phyloP scores from a whole-genome alignment of 2,888 invertebrate species.

The Leptogaster cylindrica region DNA sequence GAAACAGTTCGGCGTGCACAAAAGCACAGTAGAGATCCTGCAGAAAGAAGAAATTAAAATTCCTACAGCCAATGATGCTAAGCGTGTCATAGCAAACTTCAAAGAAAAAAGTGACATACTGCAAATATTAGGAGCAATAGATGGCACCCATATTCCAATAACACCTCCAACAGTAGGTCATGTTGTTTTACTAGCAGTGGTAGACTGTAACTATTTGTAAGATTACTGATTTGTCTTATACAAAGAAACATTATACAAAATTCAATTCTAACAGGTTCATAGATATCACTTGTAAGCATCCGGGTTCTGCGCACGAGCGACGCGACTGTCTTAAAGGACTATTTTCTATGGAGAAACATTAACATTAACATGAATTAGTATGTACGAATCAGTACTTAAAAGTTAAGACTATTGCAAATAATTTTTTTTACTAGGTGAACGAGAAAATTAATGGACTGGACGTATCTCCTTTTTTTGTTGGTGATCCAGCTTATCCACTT shows the following conservation, averaged over 20 bases:
- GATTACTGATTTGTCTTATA: background rate
- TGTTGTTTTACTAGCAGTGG: conserved; percentile 15
- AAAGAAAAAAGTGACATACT: background rate
- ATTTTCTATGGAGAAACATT: background rate
- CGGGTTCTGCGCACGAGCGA: background rate
- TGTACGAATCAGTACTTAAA: too few species aligned
- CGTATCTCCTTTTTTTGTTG: conserved; percentile 48
- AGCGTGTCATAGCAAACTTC: background rate
- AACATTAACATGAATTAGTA: too few species aligned
- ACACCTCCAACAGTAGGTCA: background rate
- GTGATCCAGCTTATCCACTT: conserved; percentile 49
- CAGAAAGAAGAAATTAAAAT: background rate
- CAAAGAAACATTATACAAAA: background rate
- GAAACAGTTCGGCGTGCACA: conserved; percentile 4
- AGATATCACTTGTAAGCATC: background rate
- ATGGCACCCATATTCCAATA: conserved; percentile 9
- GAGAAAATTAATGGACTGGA: conserved; percentile 27
- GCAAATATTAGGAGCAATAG: background rate
- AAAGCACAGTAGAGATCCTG: background rate
- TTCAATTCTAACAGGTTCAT: background rate
- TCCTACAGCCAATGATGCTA: background rate
- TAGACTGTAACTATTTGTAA: conserved; percentile 8
- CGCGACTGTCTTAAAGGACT: background rate
- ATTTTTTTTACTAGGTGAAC: background rate
- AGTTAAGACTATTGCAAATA: background rate